Percentiles rank a stretch among this genome's conserved stretches.
Conservation (phyloP, 1,140 invertebrate genomes). For the Sycobia sp. region DNA sequence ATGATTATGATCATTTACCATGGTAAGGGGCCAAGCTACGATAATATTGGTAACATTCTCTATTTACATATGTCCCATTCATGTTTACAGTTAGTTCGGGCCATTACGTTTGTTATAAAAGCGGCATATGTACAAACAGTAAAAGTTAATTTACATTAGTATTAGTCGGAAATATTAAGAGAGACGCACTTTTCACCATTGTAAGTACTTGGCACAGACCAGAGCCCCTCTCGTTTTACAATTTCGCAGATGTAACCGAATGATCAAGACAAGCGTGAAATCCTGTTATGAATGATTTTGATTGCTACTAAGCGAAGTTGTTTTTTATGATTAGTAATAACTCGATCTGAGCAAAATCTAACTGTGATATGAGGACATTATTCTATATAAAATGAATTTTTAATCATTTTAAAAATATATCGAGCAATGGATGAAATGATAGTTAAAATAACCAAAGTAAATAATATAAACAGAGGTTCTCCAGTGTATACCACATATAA, state of each 20-base stretch:
- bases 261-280: too few relatives aligned
- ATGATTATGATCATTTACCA: too few relatives aligned
- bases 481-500: constrained; percentile 3
- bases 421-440: too few relatives aligned
- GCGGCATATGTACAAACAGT: constrained; percentile 3
- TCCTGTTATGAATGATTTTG: too few relatives aligned
- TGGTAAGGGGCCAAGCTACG: too few relatives aligned
- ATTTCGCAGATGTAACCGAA: too few relatives aligned
- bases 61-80: not conserved
- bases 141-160: constrained; percentile 28
- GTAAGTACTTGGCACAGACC: not conserved
- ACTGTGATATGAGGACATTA: too few relatives aligned
- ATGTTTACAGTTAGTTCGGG: constrained; percentile 7
- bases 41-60: not conserved
- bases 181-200: not conserved
- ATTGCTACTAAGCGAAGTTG: too few relatives aligned
- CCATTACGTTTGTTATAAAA: constrained; percentile 16
- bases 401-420: not conserved
- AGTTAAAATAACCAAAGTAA: not conserved
- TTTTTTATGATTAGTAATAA: too few relatives aligned
- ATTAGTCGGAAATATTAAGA: constrained; percentile 22
- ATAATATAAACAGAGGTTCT: constrained; percentile 7
- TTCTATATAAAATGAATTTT: too few relatives aligned
- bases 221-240: not conserved
- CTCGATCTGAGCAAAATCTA: too few relatives aligned